phyloP scores from a whole-genome alignment of 2,797 vertebrate genomes.

The Enteromius fasciolatus region DNA sequence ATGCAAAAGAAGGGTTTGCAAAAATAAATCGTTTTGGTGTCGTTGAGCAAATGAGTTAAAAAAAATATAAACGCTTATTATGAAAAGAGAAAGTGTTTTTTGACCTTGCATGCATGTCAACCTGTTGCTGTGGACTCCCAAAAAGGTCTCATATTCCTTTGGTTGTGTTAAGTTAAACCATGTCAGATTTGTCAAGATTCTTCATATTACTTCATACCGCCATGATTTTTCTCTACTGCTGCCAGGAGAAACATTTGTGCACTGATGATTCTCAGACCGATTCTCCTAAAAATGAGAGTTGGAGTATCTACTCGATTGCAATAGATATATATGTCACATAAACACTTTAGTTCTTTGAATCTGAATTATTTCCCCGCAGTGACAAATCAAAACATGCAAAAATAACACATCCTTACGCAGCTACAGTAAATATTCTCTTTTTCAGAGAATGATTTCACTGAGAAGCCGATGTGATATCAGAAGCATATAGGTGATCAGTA shows the following conservation, averaged over 20 bases:
- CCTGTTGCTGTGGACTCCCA: too few relatives aligned
- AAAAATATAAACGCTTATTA: too few relatives aligned
- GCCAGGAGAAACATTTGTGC: background rate
- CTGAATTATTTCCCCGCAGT: background rate
- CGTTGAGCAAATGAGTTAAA: too few relatives aligned
- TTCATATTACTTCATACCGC: background rate
- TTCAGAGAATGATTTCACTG: conserved; percentile 5
- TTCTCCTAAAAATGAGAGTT: background rate
- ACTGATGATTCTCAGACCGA: background rate
- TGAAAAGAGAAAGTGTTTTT: too few relatives aligned
- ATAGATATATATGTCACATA: background rate
- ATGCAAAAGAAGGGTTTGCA: too few relatives aligned
- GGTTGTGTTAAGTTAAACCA: background rate
- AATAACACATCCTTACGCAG: background rate
- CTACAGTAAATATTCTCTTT: background rate
- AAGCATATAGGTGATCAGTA: background rate
- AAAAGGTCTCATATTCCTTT: background rate
- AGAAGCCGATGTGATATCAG: background rate
- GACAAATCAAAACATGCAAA: background rate
- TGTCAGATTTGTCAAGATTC: background rate
- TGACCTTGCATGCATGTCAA: too few relatives aligned
- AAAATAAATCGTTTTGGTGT: too few relatives aligned
- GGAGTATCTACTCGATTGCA: background rate
- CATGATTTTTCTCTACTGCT: background rate
- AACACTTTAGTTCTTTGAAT: background rate